These are phyloP conservation scores for Rallus crepitans DNA, from an alignment of 2,797 vertebrate species.

Conservation along the genomic window DNA sequence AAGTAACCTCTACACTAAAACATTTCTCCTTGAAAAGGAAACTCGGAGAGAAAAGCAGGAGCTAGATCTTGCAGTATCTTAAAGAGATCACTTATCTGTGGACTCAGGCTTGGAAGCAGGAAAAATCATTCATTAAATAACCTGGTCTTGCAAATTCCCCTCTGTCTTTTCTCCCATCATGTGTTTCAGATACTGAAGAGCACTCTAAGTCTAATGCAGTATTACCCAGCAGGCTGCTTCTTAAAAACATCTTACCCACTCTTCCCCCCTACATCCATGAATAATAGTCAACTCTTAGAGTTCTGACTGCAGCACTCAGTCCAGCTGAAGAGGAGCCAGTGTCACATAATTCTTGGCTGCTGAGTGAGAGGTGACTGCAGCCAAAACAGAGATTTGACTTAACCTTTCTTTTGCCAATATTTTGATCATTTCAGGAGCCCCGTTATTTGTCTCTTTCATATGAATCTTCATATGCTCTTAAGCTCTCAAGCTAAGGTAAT, in stretches of 20 bases:
- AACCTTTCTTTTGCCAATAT: neutral
- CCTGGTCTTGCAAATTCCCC: neutral
- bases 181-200: neutral
- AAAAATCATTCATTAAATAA: neutral
- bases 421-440: neutral
- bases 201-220: neutral
- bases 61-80: neutral
- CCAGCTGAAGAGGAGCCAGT: neutral
- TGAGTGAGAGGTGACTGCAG: neutral
- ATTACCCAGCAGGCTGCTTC: neutral
- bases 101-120: neutral
- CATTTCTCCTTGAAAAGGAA: slow-evolving; percentile 1
- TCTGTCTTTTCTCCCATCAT: neutral
- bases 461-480: neutral
- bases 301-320: neutral
- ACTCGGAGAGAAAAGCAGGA: neutral
- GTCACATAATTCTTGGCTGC: neutral
- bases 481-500: neutral
- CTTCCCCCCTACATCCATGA: neutral
- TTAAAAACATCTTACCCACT: neutral
- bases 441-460: neutral
- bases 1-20: neutral
- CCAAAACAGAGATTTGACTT: neutral
- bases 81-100: neutral
- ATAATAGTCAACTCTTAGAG: neutral